phyloP scores from a whole-genome alignment of 2,797 vertebrate species.

The Anas bahamensis region DNA sequence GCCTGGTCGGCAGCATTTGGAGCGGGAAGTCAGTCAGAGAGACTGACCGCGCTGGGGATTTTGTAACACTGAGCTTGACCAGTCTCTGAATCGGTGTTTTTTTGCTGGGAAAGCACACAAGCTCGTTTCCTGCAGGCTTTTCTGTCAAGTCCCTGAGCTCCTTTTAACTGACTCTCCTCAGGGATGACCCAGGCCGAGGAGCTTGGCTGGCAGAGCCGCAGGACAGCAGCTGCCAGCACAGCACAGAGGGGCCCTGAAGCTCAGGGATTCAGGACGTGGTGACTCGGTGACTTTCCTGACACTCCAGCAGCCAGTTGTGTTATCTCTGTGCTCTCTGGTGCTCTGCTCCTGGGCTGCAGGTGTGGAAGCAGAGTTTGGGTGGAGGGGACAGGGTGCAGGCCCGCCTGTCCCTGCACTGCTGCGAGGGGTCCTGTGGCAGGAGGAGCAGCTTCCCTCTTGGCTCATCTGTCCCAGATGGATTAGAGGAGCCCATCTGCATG shows the following conservation, averaged over 20 bases:
- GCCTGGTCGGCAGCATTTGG: not conserved
- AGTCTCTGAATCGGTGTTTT: not conserved
- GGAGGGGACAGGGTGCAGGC: not conserved
- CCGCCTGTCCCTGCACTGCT: not conserved
- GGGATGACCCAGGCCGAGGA: not conserved
- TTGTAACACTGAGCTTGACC: not conserved
- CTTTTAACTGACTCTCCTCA: not conserved
- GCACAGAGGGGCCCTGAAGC: not conserved
- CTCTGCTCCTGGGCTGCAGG: not conserved
- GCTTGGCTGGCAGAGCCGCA: not conserved
- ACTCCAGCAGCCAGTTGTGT: not conserved
- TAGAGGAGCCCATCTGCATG: not conserved
- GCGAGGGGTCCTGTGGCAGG: not conserved
- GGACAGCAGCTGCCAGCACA: fast-evolving
- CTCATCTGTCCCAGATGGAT: not conserved
- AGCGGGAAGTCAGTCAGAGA: not conserved
- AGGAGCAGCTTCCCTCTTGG: not conserved
- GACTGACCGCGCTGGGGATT: not conserved
- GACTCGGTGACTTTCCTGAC: not conserved
- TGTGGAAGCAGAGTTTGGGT: not conserved
- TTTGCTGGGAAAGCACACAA: not conserved
- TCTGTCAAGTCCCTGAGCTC: not conserved
- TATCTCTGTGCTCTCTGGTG: not conserved
- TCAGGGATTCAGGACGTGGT: not conserved
- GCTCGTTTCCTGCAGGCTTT: not conserved